Evolutionary conservation across 2,797 vertebrate genomes (phyloP).

Genomic region (Rhyacichthys aspro): DNA sequence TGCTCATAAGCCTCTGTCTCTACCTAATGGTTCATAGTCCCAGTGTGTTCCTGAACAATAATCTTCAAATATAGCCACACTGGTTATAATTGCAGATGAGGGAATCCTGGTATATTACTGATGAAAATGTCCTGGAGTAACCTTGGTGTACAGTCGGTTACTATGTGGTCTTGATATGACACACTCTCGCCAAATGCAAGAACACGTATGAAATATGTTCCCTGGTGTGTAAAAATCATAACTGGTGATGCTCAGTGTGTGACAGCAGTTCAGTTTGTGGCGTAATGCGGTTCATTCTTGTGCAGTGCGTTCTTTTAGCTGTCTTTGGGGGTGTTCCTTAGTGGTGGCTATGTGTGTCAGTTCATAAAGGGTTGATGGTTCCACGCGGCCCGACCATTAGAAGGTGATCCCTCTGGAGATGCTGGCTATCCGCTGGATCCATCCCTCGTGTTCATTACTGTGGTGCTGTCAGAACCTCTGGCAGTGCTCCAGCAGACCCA

Average conservation of each 20-base stretch:
- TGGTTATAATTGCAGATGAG: neutral
- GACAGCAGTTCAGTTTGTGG: constrained; percentile 1
- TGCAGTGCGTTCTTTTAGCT: constrained; percentile 1
- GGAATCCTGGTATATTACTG: neutral
- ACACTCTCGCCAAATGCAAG: too few relatives aligned
- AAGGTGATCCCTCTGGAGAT: constrained; percentile 37
- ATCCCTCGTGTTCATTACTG: constrained; percentile 56
- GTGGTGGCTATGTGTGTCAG: constrained; percentile 15
- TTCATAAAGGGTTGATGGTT: constrained; percentile 32
- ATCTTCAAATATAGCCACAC: neutral
- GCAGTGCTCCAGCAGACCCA: constrained; percentile 44
- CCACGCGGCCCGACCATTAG: constrained; percentile 40
- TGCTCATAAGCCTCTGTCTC: constrained; percentile 25
- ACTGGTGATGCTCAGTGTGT: neutral
- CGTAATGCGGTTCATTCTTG: neutral
- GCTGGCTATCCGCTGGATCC: constrained; percentile 22
- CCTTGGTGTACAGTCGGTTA: too few relatives aligned
- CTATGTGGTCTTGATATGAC: too few relatives aligned
- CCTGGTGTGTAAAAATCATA: neutral
- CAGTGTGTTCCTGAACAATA: neutral
- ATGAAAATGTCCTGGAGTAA: neutral
- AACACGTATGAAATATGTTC: neutral
- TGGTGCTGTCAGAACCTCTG: constrained; percentile 61
- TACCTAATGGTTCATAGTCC: constrained; percentile 17
- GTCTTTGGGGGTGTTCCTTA: constrained; percentile 1